Base-by-base conservation (phyloP, 92 coral and sea anemone species). In the Parazoanthus darwini region DNA sequence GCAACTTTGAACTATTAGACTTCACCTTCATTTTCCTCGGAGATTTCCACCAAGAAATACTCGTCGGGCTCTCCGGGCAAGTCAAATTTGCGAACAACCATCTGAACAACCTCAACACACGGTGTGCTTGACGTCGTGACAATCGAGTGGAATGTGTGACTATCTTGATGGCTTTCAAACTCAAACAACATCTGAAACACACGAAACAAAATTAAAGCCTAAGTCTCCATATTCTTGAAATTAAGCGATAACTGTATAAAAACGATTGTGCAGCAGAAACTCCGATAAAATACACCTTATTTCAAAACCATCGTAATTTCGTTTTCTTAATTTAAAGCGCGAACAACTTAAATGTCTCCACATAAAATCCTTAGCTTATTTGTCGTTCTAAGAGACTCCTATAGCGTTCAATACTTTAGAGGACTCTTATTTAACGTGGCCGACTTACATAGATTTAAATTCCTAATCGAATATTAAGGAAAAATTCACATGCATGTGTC, bases 181-280 rank as follows among this genome's bases (percentile, higher is more conserved):
- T 95, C 98, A 82, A 95, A 95, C 79, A 95, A 66, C 98, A 95
- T 95, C 98, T 95, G 33, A 7, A 78, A 76, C 20, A 18, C 38
- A 71, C 42, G 1, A 44, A 26, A 1, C 11, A 65, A 38, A 6
- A 26, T 68, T 23, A 8, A 68, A 68, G 74, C 74, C 25, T 26
- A 23, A 23, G 6, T 26, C 33, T 68, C 33, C 25, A 68, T 68
- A 1, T 68, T n/a, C 37, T 7, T 5, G 8, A 29, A 74, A 74
- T 4, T 74, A 22, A 14, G 43, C 51, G 51, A 48, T 48, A 48
- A 11, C 8, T 48, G 11, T 48, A 48, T 10, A 7, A 6, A 48
- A 48, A 8, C 51, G 51, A 35, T 36, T 15, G 39, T 8, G 35
- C 33, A 68, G 9, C 26, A 68, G 26, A 6, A 68, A n/a, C 74